phyloP scores from a whole-genome alignment of 2,888 invertebrate genomes.

The Incurvaria masculella region DNA sequence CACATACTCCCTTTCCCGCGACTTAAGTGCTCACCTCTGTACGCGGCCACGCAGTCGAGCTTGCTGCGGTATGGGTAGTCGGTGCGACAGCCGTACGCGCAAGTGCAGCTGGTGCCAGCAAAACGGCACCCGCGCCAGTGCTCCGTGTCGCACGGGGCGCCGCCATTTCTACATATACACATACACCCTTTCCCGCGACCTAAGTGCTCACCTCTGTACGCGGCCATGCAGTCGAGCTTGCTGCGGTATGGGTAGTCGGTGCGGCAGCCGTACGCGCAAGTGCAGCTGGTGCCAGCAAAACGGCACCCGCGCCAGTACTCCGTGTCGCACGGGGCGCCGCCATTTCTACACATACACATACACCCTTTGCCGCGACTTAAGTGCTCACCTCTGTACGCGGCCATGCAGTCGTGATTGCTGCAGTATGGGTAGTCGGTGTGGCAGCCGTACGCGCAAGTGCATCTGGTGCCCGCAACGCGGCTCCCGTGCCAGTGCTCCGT shows the following conservation, averaged over 20 bases:
- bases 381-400: slow-evolving; percentile 57
- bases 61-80: slow-evolving; percentile 62
- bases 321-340: no score
- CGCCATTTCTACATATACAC: no score
- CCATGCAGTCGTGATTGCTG: slow-evolving; percentile 57
- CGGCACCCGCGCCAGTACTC: slow-evolving; percentile 63
- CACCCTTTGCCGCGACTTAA: no score
- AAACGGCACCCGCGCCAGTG: slow-evolving; percentile 66
- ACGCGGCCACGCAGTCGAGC: slow-evolving; percentile 59
- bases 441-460: slow-evolving; percentile 66
- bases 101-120: slow-evolving; percentile 57
- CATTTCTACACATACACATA: no score
- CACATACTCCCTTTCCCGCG: no score
- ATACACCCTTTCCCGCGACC: no score
- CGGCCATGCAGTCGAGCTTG: slow-evolving; percentile 59
- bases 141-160: slow-evolving; percentile 60
- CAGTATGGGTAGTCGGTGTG: slow-evolving; percentile 62
- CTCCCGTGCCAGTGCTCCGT: slow-evolving; percentile 61
- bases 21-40: no score
- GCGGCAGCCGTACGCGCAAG: slow-evolving; percentile 64
- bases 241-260: slow-evolving; percentile 62
- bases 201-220: slow-evolving; percentile 67
- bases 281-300: slow-evolving; percentile 58
- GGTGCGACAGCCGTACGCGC: slow-evolving; percentile 63
- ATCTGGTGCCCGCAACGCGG: slow-evolving; percentile 57